Evolutionary conservation across 2,797 vertebrate genomes (phyloP).

Genomic region (Rhabdophis nuchalis): DNA sequence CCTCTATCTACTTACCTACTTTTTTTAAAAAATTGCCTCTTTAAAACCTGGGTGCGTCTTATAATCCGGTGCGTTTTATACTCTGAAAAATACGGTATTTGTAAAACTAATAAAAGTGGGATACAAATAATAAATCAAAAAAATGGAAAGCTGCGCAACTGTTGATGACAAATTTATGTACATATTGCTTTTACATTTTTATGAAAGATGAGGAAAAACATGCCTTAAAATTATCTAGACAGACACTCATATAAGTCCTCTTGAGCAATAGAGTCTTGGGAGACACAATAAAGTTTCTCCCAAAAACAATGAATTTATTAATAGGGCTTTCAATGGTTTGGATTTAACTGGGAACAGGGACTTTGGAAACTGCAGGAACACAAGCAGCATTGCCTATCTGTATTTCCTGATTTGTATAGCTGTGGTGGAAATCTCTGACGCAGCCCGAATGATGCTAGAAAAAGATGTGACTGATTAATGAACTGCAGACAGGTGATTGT

Average conservation of each 20-base stretch:
- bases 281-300: not conserved
- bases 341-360: not conserved
- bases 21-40: no score
- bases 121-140: not conserved
- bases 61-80: no score
- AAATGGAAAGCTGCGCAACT: not conserved
- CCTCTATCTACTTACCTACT: no score
- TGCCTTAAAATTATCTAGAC: not conserved
- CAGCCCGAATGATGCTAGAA: not conserved
- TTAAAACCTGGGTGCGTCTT: no score
- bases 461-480: not conserved
- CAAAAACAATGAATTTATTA: not conserved
- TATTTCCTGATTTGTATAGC: not conserved
- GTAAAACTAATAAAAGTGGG: not conserved
- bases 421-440: not conserved
- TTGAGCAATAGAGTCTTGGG: not conserved
- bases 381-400: not conserved
- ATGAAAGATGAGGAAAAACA: not conserved
- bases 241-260: not conserved
- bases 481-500: not conserved
- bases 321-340: not conserved
- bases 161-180: not conserved
- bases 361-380: not conserved
- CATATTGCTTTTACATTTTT: not conserved
- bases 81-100: no score